These are phyloP conservation scores for Conchocele bisecta DNA, from an alignment of 2,888 invertebrate genomes.

Conservation along the genomic window DNA sequence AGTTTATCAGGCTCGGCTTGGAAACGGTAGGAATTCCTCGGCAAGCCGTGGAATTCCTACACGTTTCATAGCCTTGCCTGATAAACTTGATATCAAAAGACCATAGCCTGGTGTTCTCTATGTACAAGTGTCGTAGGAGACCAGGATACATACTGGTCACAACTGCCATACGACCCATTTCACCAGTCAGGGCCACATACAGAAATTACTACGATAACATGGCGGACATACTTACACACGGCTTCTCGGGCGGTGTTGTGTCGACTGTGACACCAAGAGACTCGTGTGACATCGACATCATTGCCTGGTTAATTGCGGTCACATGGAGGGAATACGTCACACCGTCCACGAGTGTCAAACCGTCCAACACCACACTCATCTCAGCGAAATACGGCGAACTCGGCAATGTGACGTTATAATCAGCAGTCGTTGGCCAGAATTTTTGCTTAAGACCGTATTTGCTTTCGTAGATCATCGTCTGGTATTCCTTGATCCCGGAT, in stretches of 20 bases:
- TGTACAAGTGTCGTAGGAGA: no score
- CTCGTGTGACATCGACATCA: conserved; percentile 60
- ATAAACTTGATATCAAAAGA: no score
- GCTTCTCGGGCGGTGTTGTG: conserved; percentile 58
- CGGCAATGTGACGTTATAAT: conserved; percentile 35
- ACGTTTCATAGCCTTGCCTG: no score
- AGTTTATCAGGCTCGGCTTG: no score
- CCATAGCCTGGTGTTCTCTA: no score
- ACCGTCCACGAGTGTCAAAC: conserved; percentile 51
- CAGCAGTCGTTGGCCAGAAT: conserved; percentile 49
- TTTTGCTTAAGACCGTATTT: conserved; percentile 54
- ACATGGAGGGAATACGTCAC: conserved; percentile 62
- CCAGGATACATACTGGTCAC: no score
- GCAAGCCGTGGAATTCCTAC: no score
- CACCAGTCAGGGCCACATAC: no score
- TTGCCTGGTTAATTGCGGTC: conserved; percentile 64
- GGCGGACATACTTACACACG: no score
- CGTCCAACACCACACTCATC: conserved; percentile 21
- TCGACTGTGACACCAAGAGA: conserved; percentile 66
- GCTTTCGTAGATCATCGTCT: conserved; percentile 54
- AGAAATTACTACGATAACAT: no score
- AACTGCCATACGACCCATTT: no score
- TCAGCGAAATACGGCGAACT: background rate
- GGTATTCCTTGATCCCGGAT: conserved; percentile 63
- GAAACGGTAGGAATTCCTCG: no score